Conservation (phyloP, 2,113 vertebrate genomes). For the Piprites chloris region DNA sequence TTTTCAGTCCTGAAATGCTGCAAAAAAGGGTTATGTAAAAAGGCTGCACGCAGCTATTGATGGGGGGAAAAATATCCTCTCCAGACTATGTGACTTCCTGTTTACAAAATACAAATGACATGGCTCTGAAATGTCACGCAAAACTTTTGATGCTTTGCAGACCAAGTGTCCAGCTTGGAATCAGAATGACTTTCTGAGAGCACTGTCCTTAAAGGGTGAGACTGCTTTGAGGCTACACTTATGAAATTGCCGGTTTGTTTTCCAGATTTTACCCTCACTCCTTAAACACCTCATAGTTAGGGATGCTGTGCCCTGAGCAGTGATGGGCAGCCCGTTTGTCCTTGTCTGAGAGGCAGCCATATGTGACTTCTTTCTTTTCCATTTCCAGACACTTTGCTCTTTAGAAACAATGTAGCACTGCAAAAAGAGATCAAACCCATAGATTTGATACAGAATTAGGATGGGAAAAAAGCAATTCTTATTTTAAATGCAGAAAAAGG, state of each 20-base stretch:
- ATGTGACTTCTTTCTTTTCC: background rate
- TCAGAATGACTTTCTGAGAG: background rate
- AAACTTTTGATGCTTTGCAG: conserved; percentile 7
- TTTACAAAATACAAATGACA: background rate
- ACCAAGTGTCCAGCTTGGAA: background rate
- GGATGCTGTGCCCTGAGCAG: background rate
- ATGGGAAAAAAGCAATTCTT: background rate
- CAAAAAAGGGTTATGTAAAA: conserved; percentile 12
- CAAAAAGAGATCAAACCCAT: background rate
- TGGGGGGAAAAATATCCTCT: background rate
- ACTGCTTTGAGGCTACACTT: background rate
- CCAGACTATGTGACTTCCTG: conserved; percentile 43
- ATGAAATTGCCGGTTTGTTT: background rate
- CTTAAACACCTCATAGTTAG: background rate
- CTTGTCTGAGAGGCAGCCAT: background rate
- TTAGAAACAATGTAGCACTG: background rate
- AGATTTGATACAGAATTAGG: background rate
- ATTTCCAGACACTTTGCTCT: background rate
- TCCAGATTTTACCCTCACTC: background rate
- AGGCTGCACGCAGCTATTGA: background rate
- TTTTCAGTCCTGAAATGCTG: conserved; percentile 34
- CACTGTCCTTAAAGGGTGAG: background rate
- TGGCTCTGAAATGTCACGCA: background rate
- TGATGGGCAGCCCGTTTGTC: rapidly evolving
- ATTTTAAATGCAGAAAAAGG: background rate